Percentiles rank a stretch among this genome's conserved stretches.
These are phyloP conservation scores for Fabriciana adippe DNA, from an alignment of 2,888 invertebrate genomes.

Conservation along the genomic window DNA sequence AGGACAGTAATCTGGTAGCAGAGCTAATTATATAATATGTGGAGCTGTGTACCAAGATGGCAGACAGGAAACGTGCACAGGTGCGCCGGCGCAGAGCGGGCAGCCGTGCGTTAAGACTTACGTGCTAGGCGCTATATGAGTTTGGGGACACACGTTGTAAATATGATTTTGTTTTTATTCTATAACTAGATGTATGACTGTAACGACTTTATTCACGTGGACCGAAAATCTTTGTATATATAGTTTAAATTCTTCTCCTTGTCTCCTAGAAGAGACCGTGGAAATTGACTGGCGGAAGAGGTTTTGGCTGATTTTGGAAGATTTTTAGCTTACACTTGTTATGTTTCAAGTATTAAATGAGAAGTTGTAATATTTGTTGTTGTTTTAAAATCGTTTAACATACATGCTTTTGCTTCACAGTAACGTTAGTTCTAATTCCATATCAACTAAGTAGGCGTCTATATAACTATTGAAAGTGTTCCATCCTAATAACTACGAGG, in stretches of 20 bases:
- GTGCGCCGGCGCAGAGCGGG: slow-evolving; percentile 62
- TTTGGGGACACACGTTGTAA: slow-evolving; percentile 27
- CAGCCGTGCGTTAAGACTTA: slow-evolving; percentile 58
- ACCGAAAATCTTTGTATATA: too few species aligned
- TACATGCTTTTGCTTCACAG: too few species aligned
- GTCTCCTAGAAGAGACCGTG: too few species aligned
- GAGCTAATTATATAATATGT: slow-evolving; percentile 16
- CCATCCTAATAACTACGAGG: slow-evolving; percentile 56
- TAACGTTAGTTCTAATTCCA: not conserved
- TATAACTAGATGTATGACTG: too few species aligned
- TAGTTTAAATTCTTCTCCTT: too few species aligned
- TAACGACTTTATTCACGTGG: too few species aligned
- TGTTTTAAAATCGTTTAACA: too few species aligned
- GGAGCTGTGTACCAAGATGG: slow-evolving; percentile 57
- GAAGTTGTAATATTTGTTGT: too few species aligned
- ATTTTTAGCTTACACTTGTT: too few species aligned
- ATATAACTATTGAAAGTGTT: slow-evolving; percentile 55
- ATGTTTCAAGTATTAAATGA: too few species aligned
- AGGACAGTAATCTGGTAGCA: slow-evolving; percentile 12
- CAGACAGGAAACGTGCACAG: slow-evolving; percentile 69
- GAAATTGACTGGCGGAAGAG: too few species aligned
- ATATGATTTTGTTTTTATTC: not conserved
- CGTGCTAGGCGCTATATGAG: slow-evolving; percentile 45
- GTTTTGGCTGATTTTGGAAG: too few species aligned
- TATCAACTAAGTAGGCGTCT: not conserved